phyloP scores from a whole-genome alignment of 2,797 vertebrate species.

The Tapirus indicus region DNA sequence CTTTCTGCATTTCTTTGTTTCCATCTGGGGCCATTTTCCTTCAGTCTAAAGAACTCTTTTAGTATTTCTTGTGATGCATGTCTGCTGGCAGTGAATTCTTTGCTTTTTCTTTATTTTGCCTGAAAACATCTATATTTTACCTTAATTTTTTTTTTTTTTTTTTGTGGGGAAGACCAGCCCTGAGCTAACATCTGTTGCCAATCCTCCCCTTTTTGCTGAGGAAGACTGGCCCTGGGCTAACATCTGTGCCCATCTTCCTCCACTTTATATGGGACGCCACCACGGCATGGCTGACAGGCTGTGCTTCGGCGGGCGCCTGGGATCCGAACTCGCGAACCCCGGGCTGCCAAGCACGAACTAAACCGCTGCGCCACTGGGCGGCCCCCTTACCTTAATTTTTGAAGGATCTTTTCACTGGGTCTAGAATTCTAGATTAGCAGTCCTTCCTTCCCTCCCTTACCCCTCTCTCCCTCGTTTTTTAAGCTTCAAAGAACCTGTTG shows the following conservation, averaged over 20 bases:
- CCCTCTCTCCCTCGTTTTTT: not conserved
- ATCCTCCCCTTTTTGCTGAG: too few species aligned
- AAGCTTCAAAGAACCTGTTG: not conserved
- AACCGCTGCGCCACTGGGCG: too few species aligned
- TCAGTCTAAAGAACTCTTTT: not conserved
- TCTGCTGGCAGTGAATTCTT: not conserved
- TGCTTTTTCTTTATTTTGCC: constrained; percentile 17
- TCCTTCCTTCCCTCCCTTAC: not conserved
- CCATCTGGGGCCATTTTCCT: not conserved
- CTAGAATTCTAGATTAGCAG: not conserved
- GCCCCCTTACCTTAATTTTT: not conserved
- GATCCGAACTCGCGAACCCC: too few species aligned
- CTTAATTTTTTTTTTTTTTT: not conserved
- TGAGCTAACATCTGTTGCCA: too few species aligned
- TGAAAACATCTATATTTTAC: not conserved
- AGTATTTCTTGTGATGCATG: not conserved
- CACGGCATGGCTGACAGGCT: too few species aligned
- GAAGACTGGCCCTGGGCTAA: too few species aligned
- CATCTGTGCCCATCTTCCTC: too few species aligned
- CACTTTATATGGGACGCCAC: too few species aligned
- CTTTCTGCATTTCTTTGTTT: not conserved
- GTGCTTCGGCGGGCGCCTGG: too few species aligned
- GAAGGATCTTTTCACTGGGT: not conserved
- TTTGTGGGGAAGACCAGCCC: not conserved
- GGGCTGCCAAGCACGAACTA: too few species aligned